Evolutionary conservation across 2,113 vertebrate species (phyloP).

Genomic region (Benitochromis conjunctus): DNA sequence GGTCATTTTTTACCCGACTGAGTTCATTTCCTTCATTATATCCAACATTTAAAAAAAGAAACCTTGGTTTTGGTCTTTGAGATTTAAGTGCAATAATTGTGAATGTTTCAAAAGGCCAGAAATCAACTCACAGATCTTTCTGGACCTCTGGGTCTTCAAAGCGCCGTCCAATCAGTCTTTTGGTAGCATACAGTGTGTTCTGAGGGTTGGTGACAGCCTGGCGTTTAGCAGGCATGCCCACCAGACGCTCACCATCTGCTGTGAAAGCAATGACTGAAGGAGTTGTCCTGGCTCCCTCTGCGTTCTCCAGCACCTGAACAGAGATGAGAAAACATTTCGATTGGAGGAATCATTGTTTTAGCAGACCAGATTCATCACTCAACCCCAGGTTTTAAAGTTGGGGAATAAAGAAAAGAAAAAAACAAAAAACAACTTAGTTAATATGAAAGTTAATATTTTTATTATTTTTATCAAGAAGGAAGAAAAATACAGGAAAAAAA

Average conservation of each 20-base stretch:
- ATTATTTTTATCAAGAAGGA: background rate
- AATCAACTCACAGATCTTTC: conserved; percentile 88
- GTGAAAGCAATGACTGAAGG: conserved; percentile 95
- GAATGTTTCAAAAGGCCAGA: background rate
- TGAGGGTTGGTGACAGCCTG: conserved; percentile 95
- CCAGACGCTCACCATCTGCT: conserved; percentile 86
- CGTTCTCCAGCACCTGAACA: conserved; percentile 89
- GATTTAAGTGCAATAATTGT: background rate
- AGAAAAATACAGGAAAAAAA: background rate
- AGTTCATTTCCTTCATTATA: background rate
- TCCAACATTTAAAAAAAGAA: background rate
- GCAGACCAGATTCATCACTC: background rate
- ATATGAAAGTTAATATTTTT: background rate
- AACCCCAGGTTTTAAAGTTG: background rate
- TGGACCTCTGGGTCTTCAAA: conserved; percentile 93
- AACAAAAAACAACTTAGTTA: background rate
- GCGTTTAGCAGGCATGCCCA: conserved; percentile 96
- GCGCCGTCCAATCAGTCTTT: conserved; percentile 93
- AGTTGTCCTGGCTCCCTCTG: conserved; percentile 93
- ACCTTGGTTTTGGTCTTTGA: background rate
- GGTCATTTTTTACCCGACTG: background rate
- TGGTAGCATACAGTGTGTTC: conserved; percentile 97
- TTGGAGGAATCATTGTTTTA: background rate
- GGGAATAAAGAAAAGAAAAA: background rate
- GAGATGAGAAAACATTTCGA: background rate